Conservation (phyloP, 2,797 vertebrate genomes). For the Taeniopygia guttata region DNA sequence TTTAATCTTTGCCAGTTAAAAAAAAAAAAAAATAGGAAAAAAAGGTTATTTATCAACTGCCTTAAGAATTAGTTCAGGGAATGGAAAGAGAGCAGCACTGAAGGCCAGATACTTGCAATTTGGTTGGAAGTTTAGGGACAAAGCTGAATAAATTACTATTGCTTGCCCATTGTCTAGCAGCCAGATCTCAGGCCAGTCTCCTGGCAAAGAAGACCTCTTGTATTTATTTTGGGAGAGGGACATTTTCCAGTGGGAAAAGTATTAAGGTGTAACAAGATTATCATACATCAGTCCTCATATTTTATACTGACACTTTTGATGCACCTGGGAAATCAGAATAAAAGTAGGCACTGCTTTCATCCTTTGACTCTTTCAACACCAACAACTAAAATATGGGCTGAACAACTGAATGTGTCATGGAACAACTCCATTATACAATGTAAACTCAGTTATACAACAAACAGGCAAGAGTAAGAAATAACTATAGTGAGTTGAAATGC, state of each 20-base stretch:
- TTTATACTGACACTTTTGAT: background rate
- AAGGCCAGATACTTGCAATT: background rate
- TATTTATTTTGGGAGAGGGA: background rate
- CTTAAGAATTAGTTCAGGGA: background rate
- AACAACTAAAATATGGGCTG: background rate
- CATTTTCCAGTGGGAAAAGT: background rate
- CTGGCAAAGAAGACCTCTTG: background rate
- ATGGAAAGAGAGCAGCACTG: background rate
- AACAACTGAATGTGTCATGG: background rate
- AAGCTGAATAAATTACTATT: background rate
- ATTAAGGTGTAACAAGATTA: background rate
- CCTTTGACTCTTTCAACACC: background rate
- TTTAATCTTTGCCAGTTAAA: background rate
- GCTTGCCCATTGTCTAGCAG: background rate
- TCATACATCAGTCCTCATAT: background rate
- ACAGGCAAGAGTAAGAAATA: conserved; percentile 5
- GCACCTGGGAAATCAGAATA: background rate
- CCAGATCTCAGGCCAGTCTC: background rate
- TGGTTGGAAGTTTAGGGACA: background rate
- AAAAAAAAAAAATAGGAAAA: too few species aligned
- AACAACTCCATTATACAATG: background rate
- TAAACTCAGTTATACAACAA: conserved; percentile 35
- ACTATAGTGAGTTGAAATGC: background rate
- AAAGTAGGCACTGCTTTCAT: background rate
- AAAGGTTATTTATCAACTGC: background rate